Evolutionary conservation across 2,797 vertebrate genomes (phyloP).

Genomic region (Clamator glandarius): DNA sequence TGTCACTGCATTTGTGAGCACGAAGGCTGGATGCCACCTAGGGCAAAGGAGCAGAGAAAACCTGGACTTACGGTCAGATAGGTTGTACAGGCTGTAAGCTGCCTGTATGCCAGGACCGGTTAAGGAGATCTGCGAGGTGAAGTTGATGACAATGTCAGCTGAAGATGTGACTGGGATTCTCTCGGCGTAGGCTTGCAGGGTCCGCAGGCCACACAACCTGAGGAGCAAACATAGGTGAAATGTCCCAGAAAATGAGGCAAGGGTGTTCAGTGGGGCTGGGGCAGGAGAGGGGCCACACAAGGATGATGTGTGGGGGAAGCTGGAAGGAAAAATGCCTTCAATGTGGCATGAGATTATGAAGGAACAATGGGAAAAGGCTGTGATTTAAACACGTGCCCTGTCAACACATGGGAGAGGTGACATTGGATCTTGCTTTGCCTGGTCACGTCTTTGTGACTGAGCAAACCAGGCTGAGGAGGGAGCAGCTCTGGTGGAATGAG

Average conservation of each 20-base stretch:
- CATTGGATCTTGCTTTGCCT: too few species aligned
- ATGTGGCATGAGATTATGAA: background rate
- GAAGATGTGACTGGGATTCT: constrained; percentile 81
- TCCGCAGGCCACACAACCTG: constrained; percentile 88
- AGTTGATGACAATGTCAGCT: constrained; percentile 78
- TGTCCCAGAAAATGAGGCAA: background rate
- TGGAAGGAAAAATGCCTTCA: background rate
- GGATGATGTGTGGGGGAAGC: background rate
- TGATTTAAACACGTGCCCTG: too few species aligned
- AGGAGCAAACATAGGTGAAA: background rate
- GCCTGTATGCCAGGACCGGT: constrained; percentile 90
- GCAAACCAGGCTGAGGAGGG: too few species aligned
- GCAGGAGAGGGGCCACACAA: background rate
- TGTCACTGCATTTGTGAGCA: background rate
- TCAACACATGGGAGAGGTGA: too few species aligned
- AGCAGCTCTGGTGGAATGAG: too few species aligned
- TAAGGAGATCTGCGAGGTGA: constrained; percentile 89
- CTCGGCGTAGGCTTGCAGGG: constrained; percentile 85
- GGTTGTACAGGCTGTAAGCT: constrained; percentile 89
- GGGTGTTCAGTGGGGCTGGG: fast-evolving
- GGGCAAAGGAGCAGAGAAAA: background rate
- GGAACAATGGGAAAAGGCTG: too few species aligned
- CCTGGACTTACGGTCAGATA: constrained; percentile 86
- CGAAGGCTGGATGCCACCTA: background rate
- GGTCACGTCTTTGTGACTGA: too few species aligned